phyloP scores from a whole-genome alignment of 2,797 vertebrate species.

The Ibycter americanus region DNA sequence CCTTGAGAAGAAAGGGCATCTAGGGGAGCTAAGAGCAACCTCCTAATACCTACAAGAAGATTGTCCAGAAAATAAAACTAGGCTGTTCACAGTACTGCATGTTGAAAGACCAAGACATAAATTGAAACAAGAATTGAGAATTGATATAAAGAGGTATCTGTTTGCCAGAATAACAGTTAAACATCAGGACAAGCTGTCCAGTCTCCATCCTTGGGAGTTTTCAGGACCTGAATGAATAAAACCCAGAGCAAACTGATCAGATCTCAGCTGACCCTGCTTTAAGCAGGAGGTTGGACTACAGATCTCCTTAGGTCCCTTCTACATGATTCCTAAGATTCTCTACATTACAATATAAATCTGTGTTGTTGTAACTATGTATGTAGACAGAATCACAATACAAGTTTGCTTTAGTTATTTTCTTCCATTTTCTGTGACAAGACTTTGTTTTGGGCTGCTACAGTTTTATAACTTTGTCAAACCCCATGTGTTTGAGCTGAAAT shows the following conservation, averaged over 20 bases:
- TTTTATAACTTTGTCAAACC: neutral
- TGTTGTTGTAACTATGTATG: neutral
- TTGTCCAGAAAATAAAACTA: neutral
- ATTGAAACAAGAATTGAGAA: neutral
- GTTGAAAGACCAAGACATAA: neutral
- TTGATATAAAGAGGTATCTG: neutral
- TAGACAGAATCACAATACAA: neutral
- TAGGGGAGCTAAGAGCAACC: neutral
- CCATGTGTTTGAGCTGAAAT: neutral
- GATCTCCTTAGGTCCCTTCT: neutral
- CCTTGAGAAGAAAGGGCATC: neutral
- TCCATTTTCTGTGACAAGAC: neutral
- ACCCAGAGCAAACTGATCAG: neutral
- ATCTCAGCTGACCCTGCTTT: neutral
- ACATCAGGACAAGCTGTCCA: neutral
- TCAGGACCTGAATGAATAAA: neutral
- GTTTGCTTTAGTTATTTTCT: neutral
- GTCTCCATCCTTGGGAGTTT: neutral
- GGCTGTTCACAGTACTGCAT: neutral
- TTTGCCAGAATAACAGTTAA: neutral
- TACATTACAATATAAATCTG: neutral
- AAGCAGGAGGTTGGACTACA: neutral
- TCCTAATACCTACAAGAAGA: neutral
- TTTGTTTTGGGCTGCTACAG: neutral
- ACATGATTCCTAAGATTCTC: neutral